Conservation (phyloP, 2,888 invertebrate species). For the Kryphioiulus occultus region DNA sequence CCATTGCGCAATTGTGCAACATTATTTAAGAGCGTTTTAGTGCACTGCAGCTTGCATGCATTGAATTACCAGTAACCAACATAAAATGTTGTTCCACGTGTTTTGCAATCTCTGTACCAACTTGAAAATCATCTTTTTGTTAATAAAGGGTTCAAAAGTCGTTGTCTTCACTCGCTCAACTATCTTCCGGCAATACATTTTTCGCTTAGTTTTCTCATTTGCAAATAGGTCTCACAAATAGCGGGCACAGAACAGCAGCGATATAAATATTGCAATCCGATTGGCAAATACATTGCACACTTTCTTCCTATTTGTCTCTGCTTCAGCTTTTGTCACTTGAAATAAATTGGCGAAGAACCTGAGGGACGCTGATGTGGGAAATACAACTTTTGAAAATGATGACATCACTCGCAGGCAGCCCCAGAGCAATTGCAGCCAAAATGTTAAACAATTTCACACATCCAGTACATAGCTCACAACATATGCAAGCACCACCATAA, state of each 20-base stretch:
- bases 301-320: background rate
- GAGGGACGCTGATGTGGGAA: background rate
- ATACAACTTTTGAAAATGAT: constrained; percentile 15
- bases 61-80: too few relatives aligned
- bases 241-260: background rate
- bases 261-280: background rate
- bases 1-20: too few relatives aligned
- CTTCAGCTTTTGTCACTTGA: background rate
- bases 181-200: background rate
- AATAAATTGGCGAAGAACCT: background rate
- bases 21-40: too few relatives aligned
- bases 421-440: background rate
- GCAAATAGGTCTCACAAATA: background rate
- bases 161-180: background rate
- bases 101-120: too few relatives aligned
- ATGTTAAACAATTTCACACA: constrained; percentile 48
- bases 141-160: too few relatives aligned
- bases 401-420: constrained; percentile 18
- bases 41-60: too few relatives aligned
- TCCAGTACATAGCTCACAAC: constrained; percentile 11
- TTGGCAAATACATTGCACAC: background rate
- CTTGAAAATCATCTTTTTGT: too few relatives aligned
- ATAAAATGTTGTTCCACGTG: too few relatives aligned
- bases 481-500: constrained; percentile 36
- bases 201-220: background rate